Evolutionary conservation across 2,888 invertebrate genomes (phyloP).

Genomic region (Thymelicus lineola): DNA sequence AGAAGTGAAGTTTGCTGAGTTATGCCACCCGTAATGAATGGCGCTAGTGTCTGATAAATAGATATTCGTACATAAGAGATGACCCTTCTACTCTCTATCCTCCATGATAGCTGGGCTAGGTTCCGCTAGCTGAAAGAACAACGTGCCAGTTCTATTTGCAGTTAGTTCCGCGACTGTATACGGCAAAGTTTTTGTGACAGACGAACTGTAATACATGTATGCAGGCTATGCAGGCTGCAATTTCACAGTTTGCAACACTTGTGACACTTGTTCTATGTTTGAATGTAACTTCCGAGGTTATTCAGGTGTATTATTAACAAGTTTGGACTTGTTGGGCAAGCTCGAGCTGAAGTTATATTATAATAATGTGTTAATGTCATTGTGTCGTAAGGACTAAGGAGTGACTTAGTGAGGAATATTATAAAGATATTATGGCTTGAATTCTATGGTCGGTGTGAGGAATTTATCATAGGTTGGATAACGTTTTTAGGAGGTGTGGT

Average conservation of each 20-base stretch:
- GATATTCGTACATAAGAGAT: too few relatives aligned
- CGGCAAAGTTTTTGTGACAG: constrained; percentile 33
- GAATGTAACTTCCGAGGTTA: constrained; percentile 50
- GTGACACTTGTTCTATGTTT: constrained; percentile 52
- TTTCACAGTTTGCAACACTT: constrained; percentile 44
- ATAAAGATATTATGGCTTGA: too few relatives aligned
- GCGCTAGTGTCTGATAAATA: too few relatives aligned
- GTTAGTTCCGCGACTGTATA: background rate
- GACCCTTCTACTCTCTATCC: too few relatives aligned
- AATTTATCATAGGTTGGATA: background rate
- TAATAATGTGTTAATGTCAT: background rate
- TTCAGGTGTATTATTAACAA: constrained; percentile 45
- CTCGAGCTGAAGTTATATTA: constrained; percentile 4
- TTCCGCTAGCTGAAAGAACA: background rate
- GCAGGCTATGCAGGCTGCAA: constrained; percentile 41
- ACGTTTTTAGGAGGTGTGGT: too few relatives aligned
- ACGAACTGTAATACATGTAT: constrained; percentile 25
- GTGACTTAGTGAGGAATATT: too few relatives aligned
- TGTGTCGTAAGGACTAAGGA: background rate
- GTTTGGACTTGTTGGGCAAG: constrained; percentile 19
- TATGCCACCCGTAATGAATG: too few relatives aligned
- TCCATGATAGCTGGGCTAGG: too few relatives aligned
- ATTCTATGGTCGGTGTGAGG: too few relatives aligned
- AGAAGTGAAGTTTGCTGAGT: too few relatives aligned
- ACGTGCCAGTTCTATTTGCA: constrained; percentile 11